A percentile compares a stretch with the other conserved stretches of the same genome.
Evolutionary conservation across 2,888 invertebrate species (phyloP).

Genomic region (Epirrhoe tristata): DNA sequence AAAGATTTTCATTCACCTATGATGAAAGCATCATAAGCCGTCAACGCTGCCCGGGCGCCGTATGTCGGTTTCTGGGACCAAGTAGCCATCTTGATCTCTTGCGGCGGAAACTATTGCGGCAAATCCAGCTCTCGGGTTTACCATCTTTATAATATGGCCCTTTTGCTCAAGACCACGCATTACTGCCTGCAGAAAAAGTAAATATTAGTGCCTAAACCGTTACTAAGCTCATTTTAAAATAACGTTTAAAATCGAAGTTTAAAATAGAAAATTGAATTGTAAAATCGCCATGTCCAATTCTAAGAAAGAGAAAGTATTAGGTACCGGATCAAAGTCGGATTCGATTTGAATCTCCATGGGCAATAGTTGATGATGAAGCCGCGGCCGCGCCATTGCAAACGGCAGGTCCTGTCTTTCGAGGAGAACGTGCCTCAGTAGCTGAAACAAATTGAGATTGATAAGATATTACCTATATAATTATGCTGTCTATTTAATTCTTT

Average conservation of each 20-base stretch:
- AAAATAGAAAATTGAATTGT: too few species aligned
- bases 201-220: neutral
- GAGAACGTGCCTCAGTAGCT: conserved; percentile 88
- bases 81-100: conserved; percentile 70
- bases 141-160: conserved; percentile 80
- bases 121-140: conserved; percentile 85
- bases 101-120: conserved; percentile 86
- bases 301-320: neutral
- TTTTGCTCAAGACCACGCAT: conserved; percentile 73
- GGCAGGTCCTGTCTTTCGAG: conserved; percentile 87
- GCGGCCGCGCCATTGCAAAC: conserved; percentile 88
- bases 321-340: conserved; percentile 84
- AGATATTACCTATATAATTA: neutral
- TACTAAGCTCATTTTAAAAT: neutral
- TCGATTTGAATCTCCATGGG: conserved; percentile 91
- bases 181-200: conserved; percentile 60
- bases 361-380: conserved; percentile 95
- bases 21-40: conserved; percentile 66
- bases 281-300: too few species aligned
- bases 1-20: too few species aligned
- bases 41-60: conserved; percentile 81
- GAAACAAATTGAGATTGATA: conserved; percentile 16
- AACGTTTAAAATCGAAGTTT: too few species aligned
- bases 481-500: neutral
- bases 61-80: conserved; percentile 72